phyloP scores from a whole-genome alignment of 2,888 invertebrate genomes.

The Choreutis nemorana region DNA sequence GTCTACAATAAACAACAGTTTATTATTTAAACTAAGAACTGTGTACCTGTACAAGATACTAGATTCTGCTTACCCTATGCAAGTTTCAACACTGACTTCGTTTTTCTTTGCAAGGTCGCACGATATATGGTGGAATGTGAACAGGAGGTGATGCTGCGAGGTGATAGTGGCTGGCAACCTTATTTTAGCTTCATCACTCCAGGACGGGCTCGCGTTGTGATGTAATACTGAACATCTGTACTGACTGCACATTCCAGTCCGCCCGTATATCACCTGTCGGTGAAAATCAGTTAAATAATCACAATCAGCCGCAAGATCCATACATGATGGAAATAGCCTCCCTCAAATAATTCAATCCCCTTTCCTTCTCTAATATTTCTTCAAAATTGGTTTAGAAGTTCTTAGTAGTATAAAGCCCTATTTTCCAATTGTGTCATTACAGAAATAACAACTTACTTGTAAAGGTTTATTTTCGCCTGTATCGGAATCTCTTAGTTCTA shows the following conservation, averaged over 20 bases:
- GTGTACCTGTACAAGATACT: too few relatives aligned
- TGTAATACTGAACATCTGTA: slow-evolving; percentile 84
- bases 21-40: not conserved
- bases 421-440: not conserved
- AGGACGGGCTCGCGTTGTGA: slow-evolving; percentile 88
- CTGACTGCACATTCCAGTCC: slow-evolving; percentile 68
- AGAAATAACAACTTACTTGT: slow-evolving; percentile 63
- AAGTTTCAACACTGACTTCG: slow-evolving; percentile 78
- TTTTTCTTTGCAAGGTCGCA: slow-evolving; percentile 86
- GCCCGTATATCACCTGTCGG: slow-evolving; percentile 55
- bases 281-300: too few relatives aligned
- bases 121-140: slow-evolving; percentile 95
- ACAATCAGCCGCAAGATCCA: too few relatives aligned
- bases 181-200: slow-evolving; percentile 95
- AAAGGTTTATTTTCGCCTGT: slow-evolving; percentile 66
- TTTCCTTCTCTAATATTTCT: too few relatives aligned
- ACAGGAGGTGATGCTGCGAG: slow-evolving; percentile 88
- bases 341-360: too few relatives aligned
- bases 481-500: slow-evolving; percentile 89
- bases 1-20: not conserved
- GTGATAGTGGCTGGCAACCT: slow-evolving; percentile 86
- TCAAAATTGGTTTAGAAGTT: too few relatives aligned
- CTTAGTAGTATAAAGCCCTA: too few relatives aligned
- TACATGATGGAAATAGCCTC: too few relatives aligned
- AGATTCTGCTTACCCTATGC: slow-evolving; percentile 72